Evolutionary conservation across 2,888 invertebrate species (phyloP), one percentile per base, ranked within the genome.

Genomic region (Polyommatus iphigenia): DNA sequence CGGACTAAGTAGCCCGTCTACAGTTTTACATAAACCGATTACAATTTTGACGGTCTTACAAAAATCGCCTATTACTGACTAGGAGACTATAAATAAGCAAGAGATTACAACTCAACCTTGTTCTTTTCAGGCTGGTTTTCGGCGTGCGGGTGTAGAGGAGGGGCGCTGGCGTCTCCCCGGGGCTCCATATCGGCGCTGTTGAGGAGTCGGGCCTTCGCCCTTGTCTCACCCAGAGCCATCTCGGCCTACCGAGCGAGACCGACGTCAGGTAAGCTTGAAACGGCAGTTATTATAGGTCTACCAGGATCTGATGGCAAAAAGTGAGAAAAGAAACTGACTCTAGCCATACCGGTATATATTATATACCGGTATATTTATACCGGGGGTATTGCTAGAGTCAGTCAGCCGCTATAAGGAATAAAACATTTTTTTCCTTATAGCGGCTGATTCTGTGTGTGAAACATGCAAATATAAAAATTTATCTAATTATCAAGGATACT

Each of bases 201-300:
- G 76, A 94, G 96, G 72, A 96, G 96, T 84, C 94, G 96, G 81
- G 96, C 97, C 80, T 95, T 95, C 86, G 95, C 95, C 83, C 95
- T 96, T 84, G 95, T 96, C 79, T 95, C 95, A 6, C 95, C 95
- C 71, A 92, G 95, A 78, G 95, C 96, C 76, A 94, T 96, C 78
- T 95, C 95, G 57, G 96, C 96, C 46, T 96, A 96, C 85, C 89
- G 91, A 85, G 94, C 94, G 75, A 85, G 94, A 78, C 93, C 93
- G 59, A 83, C 90, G 62, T 87, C 93, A 80, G 78, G 71, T 78
- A 78, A 75, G 20, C 10, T 24, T 32, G 46, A 50, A 71, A 72
- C 1, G 36, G 4, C 4, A n/a, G n/a, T n/a, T n/a, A n/a, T n/a
- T n/a, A n/a, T n/a, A n/a, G n/a, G n/a, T n/a, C n/a, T n/a, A n/a